Evolutionary conservation across 2,888 invertebrate genomes (phyloP).

Genomic region (Mactromeris polynyma): DNA sequence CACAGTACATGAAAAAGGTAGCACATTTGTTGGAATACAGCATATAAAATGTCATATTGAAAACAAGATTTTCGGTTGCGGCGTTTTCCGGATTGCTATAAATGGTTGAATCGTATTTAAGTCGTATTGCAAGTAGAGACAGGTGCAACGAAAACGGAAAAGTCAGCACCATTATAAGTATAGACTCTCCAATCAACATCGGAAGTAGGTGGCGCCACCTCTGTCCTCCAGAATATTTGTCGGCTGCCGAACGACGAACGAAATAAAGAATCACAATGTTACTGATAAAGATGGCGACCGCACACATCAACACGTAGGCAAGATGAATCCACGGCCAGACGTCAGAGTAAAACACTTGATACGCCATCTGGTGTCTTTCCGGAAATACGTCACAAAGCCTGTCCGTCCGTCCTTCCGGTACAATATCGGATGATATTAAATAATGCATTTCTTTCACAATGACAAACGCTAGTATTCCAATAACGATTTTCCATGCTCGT

Average conservation of each 20-base stretch:
- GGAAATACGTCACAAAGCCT: constrained; percentile 77
- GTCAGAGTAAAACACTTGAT: constrained; percentile 71
- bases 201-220: constrained; percentile 73
- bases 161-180: constrained; percentile 74
- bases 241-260: constrained; percentile 69
- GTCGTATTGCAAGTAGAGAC: constrained; percentile 61
- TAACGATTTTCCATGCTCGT: constrained; percentile 72
- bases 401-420: constrained; percentile 68
- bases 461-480: constrained; percentile 64
- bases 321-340: constrained; percentile 79
- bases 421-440: constrained; percentile 73
- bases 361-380: constrained; percentile 47
- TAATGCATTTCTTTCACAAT: constrained; percentile 76
- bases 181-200: constrained; percentile 79
- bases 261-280: constrained; percentile 75
- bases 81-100: constrained; percentile 66
- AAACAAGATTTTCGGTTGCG: constrained; percentile 69
- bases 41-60: constrained; percentile 79
- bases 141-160: constrained; percentile 78
- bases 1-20: constrained; percentile 78
- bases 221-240: constrained; percentile 49
- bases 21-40: constrained; percentile 80
- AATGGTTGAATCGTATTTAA: constrained; percentile 64
- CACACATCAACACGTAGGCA: constrained; percentile 70
- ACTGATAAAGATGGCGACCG: constrained; percentile 72